Conservation (phyloP, 2,113 vertebrate genomes). For the Ranitomeya imitator region DNA sequence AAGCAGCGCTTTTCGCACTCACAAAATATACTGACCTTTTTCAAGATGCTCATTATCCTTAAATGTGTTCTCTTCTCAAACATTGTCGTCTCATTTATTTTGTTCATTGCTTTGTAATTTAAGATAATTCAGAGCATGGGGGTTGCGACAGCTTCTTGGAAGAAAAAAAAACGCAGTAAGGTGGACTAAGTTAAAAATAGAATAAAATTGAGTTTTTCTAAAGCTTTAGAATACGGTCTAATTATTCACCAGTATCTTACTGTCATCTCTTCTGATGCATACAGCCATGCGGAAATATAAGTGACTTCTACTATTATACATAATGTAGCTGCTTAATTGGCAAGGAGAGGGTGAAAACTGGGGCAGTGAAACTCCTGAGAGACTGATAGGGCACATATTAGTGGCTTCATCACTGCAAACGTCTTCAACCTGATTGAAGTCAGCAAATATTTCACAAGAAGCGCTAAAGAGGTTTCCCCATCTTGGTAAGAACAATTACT, state of each 20-base stretch:
- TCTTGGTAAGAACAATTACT: slow-evolving; percentile 73
- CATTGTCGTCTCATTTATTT: slow-evolving; percentile 68
- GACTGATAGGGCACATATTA: slow-evolving; percentile 90
- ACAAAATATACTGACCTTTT: slow-evolving; percentile 67
- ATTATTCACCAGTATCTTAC: slow-evolving; percentile 90
- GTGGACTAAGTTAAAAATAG: slow-evolving; percentile 81
- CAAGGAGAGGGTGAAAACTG: slow-evolving; percentile 85
- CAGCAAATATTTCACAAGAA: slow-evolving; percentile 87
- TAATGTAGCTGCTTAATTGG: slow-evolving; percentile 97
- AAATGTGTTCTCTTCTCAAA: slow-evolving; percentile 70
- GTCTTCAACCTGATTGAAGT: slow-evolving; percentile 87
- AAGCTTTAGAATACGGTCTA: slow-evolving; percentile 87
- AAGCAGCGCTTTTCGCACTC: slow-evolving; percentile 58
- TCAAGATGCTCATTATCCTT: slow-evolving; percentile 66
- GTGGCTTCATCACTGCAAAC: slow-evolving; percentile 90
- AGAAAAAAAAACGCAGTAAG: slow-evolving; percentile 43
- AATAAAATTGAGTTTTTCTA: slow-evolving; percentile 82
- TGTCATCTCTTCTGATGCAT: slow-evolving; percentile 83
- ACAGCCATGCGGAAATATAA: slow-evolving; percentile 80
- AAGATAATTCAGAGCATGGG: slow-evolving; percentile 63
- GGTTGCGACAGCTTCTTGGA: slow-evolving; percentile 58
- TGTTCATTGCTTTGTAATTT: slow-evolving; percentile 67
- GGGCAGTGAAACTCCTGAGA: slow-evolving; percentile 82
- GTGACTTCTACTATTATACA: slow-evolving; percentile 90
- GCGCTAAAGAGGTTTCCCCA: slow-evolving; percentile 76